Conservation (phyloP, 2,113 vertebrate genomes). For the Passerina amoena region DNA sequence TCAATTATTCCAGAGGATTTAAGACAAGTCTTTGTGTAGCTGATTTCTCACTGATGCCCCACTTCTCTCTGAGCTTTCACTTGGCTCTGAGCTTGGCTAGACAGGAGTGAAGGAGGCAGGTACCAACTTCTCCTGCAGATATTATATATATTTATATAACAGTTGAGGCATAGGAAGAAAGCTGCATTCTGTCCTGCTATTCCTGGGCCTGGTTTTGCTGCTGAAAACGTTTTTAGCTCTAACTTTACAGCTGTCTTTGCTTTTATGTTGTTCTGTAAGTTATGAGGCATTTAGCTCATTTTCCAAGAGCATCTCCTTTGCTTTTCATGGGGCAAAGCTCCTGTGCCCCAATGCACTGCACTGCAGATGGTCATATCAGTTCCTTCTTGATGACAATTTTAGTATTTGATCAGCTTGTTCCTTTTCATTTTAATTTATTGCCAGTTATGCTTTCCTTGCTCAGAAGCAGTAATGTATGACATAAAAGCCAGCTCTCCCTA, state of each 20-base stretch:
- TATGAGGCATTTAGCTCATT: not conserved
- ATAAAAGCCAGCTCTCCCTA: not conserved
- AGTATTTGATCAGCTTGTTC: slow-evolving; percentile 9
- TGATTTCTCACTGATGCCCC: not conserved
- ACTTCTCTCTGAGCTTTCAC: not conserved
- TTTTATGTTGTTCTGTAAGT: not conserved
- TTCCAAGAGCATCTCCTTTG: not conserved
- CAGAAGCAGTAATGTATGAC: not conserved
- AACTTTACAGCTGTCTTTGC: not conserved
- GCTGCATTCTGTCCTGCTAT: not conserved
- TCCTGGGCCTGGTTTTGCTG: not conserved
- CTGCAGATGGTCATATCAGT: not conserved
- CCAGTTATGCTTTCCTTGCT: not conserved
- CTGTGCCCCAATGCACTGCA: not conserved
- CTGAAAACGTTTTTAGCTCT: not conserved
- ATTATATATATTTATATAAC: not conserved
- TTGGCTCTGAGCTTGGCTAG: not conserved
- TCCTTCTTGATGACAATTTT: not conserved
- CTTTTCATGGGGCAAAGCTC: not conserved
- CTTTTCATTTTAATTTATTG: not conserved
- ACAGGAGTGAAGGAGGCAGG: not conserved
- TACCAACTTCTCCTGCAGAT: not conserved
- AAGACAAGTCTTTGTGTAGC: not conserved
- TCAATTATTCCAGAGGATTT: not conserved
- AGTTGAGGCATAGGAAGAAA: not conserved